These are phyloP conservation scores for Chymomyza caudatula DNA, from an alignment of 2,888 invertebrate species.

Conservation along the genomic window DNA sequence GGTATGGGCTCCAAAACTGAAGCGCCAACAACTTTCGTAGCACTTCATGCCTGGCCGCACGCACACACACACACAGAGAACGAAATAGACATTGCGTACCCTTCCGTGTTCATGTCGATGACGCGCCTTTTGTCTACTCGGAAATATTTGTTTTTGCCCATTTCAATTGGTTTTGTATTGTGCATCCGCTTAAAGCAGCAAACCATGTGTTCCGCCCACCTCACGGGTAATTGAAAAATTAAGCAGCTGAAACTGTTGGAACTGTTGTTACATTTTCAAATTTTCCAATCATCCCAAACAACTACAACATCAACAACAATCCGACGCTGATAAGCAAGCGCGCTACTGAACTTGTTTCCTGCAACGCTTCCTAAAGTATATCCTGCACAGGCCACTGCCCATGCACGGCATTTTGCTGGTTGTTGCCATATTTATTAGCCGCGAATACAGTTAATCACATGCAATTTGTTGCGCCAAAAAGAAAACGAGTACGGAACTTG, in stretches of 20 bases:
- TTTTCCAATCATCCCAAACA: constrained; percentile 52
- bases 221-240: constrained; percentile 64
- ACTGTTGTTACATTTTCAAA: constrained; percentile 31
- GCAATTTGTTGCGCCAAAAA: constrained; percentile 56
- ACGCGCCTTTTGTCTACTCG: constrained; percentile 60
- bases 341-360: constrained; percentile 30
- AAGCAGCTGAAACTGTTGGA: constrained; percentile 22
- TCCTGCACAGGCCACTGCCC: constrained; percentile 31
- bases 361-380: constrained; percentile 28
- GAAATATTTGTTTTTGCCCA: constrained; percentile 42
- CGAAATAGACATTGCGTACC: neutral
- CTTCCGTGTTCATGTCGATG: neutral
- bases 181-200: constrained; percentile 27
- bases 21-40: constrained; percentile 11
- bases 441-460: constrained; percentile 69
- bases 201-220: neutral
- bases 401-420: constrained; percentile 39
- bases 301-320: constrained; percentile 8
- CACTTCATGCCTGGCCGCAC: constrained; percentile 60
- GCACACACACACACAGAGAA: constrained; percentile 21
- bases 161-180: constrained; percentile 53
- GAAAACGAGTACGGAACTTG: constrained; percentile 46
- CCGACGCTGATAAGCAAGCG: constrained; percentile 18
- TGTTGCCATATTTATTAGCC: constrained; percentile 68
- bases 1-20: constrained; percentile 28